Conservation (phyloP, 64 coral and sea anemone species). For the Astreopora myriophthalma region DNA sequence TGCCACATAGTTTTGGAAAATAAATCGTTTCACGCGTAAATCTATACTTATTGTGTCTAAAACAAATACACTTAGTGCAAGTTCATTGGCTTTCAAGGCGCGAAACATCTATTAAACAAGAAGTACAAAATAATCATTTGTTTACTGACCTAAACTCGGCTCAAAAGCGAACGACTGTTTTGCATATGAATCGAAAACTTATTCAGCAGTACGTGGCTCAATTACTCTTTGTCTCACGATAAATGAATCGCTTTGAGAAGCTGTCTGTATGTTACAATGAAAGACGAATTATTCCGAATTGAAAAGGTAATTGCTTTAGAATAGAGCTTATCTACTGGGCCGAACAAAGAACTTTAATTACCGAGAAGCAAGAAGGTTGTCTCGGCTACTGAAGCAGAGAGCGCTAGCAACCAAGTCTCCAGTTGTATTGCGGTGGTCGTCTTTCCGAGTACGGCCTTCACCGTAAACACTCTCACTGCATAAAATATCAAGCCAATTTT, state of each 20-base stretch:
- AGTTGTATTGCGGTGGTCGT: neutral
- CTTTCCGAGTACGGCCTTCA: neutral
- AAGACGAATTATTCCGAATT: slow-evolving; percentile 12
- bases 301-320: slow-evolving; percentile 44
- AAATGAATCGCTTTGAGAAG: neutral
- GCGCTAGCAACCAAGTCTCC: too few species aligned
- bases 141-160: neutral
- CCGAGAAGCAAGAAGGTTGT: neutral
- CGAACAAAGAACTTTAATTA: slow-evolving; percentile 21
- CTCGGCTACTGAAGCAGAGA: neutral
- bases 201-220: neutral
- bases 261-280: slow-evolving; percentile 16
- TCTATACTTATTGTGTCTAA: neutral
- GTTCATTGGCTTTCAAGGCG: slow-evolving; percentile 8
- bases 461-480: neutral
- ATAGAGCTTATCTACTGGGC: neutral
- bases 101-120: neutral
- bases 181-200: neutral
- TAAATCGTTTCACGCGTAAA: neutral
- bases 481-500: too few species aligned
- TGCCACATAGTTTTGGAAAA: neutral
- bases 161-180: neutral
- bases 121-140: neutral
- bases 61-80: neutral
- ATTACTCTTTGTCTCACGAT: slow-evolving; percentile 37